Conservation (phyloP, 1,140 invertebrate species). For the Helicoverpa zea region DNA sequence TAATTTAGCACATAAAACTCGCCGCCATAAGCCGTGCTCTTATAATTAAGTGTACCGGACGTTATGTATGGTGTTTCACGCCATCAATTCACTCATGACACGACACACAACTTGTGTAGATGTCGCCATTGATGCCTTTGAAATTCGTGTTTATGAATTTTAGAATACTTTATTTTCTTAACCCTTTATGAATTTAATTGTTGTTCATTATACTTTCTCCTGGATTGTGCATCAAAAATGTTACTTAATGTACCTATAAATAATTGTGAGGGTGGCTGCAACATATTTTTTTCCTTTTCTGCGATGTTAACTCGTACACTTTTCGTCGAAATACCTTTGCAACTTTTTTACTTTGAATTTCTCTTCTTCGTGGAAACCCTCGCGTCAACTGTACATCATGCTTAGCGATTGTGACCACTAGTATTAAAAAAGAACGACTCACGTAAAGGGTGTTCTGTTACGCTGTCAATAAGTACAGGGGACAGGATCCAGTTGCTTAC, state of each 20-base stretch:
- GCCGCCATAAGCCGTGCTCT: conserved; percentile 64
- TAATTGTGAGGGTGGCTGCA: no score
- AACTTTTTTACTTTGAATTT: no score
- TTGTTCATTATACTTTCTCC: background rate
- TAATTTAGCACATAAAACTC: conserved; percentile 70
- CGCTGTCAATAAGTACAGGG: background rate
- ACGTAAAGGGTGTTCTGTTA: background rate
- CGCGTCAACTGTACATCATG: background rate
- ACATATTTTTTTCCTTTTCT: no score
- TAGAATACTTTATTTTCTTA: no score
- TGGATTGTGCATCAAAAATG: no score
- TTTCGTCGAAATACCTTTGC: no score
- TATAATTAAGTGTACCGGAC: conserved; percentile 66
- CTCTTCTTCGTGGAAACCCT: no score
- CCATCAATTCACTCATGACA: conserved; percentile 54
- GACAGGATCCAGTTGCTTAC: background rate
- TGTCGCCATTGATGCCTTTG: conserved; percentile 28
- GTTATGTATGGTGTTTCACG: conserved; percentile 64
- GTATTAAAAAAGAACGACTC: background rate
- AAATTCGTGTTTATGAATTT: background rate
- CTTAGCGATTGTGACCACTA: background rate
- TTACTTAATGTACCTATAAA: no score
- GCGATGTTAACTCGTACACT: no score
- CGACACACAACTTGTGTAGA: conserved; percentile 40
- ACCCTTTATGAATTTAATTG: background rate